Evolutionary conservation across 2,888 invertebrate genomes (phyloP).

Genomic region (Drosophila koepferae): DNA sequence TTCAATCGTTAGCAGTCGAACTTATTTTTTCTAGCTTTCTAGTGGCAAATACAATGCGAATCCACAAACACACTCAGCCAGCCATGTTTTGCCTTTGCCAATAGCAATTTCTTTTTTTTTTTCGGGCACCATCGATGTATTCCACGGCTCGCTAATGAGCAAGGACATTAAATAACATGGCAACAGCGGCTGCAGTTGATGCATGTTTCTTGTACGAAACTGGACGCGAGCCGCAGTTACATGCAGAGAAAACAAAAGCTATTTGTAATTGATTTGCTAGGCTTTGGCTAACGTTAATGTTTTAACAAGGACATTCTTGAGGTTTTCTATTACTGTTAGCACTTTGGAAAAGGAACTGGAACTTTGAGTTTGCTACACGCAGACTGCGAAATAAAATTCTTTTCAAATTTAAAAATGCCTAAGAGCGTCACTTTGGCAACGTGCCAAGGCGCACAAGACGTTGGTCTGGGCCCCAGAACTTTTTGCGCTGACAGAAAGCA

Average conservation of each 20-base stretch:
- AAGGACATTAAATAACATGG: constrained; percentile 68
- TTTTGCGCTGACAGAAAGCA: constrained; percentile 59
- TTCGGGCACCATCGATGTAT: constrained; percentile 39
- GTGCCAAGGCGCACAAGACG: constrained; percentile 59
- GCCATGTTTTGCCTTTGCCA: constrained; percentile 41
- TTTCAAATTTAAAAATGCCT: constrained; percentile 75
- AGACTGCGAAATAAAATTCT: constrained; percentile 58
- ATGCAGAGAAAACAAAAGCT: constrained; percentile 13
- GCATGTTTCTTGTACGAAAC: constrained; percentile 33
- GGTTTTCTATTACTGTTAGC: constrained; percentile 28
- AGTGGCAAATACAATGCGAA: constrained; percentile 21
- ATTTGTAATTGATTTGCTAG: constrained; percentile 73
- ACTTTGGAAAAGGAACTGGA: constrained; percentile 34
- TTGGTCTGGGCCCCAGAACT: constrained; percentile 41
- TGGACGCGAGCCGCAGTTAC: neutral
- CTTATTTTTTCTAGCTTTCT: neutral
- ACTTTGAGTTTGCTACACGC: constrained; percentile 34
- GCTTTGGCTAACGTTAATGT: constrained; percentile 60
- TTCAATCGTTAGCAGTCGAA: too few species aligned
- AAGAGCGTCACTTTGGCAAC: constrained; percentile 75
- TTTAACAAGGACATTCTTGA: constrained; percentile 53
- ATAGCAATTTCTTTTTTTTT: constrained; percentile 21
- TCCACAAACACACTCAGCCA: constrained; percentile 54
- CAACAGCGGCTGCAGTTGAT: constrained; percentile 51
- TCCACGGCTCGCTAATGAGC: constrained; percentile 63